A percentile compares a stretch with the other conserved stretches of the same genome.
phyloP scores from a whole-genome alignment of 2,113 vertebrate genomes.

The Menidia beryllina region DNA sequence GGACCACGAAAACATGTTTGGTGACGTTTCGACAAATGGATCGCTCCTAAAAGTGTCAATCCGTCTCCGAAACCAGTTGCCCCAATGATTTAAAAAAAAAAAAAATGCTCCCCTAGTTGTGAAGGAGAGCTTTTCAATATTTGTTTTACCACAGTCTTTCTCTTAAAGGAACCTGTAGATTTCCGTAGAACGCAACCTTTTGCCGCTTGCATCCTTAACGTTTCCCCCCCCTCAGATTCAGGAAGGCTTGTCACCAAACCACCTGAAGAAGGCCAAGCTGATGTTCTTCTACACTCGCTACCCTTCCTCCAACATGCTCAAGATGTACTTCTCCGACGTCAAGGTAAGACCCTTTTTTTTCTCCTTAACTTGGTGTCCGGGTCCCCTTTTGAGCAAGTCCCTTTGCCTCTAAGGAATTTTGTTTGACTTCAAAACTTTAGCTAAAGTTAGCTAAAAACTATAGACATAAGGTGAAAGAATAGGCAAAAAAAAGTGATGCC shows the following conservation, averaged over 20 bases:
- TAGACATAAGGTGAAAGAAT: neutral
- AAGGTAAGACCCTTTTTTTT: slow-evolving; percentile 93
- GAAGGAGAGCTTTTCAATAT: neutral
- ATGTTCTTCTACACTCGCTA: slow-evolving; percentile 99
- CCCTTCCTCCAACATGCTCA: slow-evolving; percentile 99
- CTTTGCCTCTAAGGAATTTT: no score
- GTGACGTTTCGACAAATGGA: no score
- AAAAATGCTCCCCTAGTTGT: no score
- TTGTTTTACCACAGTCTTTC: no score
- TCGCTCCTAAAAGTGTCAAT: no score
- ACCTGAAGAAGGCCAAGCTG: slow-evolving; percentile 99
- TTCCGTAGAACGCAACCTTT: neutral
- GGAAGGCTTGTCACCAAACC: slow-evolving; percentile 98
- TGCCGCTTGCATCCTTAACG: slow-evolving; percentile 64
- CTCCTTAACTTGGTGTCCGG: neutral
- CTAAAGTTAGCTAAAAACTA: neutral
- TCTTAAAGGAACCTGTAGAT: no score
- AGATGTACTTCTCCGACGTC: slow-evolving; percentile 98
- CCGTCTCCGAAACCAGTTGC: neutral
- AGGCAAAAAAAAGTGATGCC: neutral
- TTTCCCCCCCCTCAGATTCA: slow-evolving; percentile 81
- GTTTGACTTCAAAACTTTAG: no score
- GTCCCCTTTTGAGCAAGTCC: neutral
- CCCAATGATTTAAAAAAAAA: no score
- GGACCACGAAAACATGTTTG: neutral